phyloP scores from a whole-genome alignment of 2,113 vertebrate genomes.

The Acanthisitta chloris region DNA sequence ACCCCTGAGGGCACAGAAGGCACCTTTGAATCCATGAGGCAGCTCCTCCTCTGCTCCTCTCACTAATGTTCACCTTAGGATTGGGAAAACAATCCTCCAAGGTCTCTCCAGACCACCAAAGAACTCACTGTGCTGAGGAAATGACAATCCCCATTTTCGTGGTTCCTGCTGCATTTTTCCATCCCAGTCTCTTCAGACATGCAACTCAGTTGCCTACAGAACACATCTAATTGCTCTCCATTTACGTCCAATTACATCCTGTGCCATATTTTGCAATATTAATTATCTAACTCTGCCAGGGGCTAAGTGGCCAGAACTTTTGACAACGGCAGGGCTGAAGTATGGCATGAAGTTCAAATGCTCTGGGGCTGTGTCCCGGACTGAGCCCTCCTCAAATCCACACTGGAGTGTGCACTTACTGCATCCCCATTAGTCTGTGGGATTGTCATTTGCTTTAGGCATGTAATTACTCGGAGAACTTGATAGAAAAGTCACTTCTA shows the following conservation, averaged over 20 bases:
- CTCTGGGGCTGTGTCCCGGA: neutral
- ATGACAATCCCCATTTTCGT: neutral
- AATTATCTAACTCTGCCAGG: neutral
- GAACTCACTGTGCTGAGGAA: neutral
- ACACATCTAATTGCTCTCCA: neutral
- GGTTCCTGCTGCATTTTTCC: neutral
- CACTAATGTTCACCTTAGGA: neutral
- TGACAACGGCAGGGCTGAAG: neutral
- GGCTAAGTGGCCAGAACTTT: neutral
- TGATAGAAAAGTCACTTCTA: neutral
- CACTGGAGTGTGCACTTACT: neutral
- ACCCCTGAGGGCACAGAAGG: accelerated
- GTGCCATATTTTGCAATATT: neutral
- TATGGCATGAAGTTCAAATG: neutral
- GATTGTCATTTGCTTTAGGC: neutral
- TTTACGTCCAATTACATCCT: neutral
- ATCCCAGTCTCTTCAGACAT: neutral
- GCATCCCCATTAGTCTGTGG: neutral
- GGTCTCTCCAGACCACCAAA: neutral
- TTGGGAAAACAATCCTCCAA: neutral
- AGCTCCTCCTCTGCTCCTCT: neutral
- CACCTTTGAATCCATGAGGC: neutral
- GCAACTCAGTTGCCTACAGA: neutral
- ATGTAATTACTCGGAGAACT: neutral
- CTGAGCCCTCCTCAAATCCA: neutral